Conservation (phyloP, 2,113 vertebrate species). For the Amazona guildingii region DNA sequence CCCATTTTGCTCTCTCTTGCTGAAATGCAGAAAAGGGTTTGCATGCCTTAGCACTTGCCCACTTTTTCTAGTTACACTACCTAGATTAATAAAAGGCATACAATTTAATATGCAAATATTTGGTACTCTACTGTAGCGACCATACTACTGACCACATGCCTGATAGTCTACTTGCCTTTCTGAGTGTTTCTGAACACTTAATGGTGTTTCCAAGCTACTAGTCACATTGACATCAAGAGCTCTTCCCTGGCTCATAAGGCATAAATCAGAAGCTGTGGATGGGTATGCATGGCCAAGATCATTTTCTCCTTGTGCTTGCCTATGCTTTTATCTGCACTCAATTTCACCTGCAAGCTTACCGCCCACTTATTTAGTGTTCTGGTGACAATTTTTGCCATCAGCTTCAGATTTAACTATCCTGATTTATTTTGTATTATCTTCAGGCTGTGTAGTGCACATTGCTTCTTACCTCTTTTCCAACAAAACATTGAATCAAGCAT, state of each 20-base stretch:
- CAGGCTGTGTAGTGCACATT: not conserved
- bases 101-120: not conserved
- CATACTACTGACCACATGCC: not conserved
- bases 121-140: not conserved
- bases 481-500: not conserved
- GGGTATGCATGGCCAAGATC: not conserved
- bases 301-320: not conserved
- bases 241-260: not conserved
- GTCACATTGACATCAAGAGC: not conserved
- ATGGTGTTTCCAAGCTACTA: not conserved
- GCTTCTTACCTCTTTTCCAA: not conserved
- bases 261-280: not conserved
- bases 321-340: not conserved
- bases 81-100: not conserved
- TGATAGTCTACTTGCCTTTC: not conserved
- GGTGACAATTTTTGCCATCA: not conserved
- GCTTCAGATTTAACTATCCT: not conserved
- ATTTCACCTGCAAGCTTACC: slow-evolving; percentile 9
- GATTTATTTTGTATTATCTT: slow-evolving; percentile 1
- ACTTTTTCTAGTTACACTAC: not conserved
- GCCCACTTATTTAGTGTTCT: not conserved
- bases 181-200: not conserved
- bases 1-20: not conserved
- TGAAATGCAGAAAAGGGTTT: not conserved
- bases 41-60: not conserved